phyloP scores from a whole-genome alignment of 2,797 vertebrate genomes.

The Macrochelys suwanniensis region DNA sequence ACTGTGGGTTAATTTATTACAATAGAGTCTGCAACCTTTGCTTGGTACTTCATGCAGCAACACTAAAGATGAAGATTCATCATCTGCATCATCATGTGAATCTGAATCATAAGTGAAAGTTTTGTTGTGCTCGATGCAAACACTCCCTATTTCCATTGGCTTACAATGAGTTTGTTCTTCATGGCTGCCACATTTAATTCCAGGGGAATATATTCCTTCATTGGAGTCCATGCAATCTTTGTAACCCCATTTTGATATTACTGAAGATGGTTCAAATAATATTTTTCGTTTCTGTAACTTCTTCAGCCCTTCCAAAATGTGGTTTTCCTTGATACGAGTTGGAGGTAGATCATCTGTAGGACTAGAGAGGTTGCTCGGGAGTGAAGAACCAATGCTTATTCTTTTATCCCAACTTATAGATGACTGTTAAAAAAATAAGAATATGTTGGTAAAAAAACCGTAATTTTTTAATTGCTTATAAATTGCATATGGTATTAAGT shows the following conservation, averaged over 20 bases:
- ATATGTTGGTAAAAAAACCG: neutral
- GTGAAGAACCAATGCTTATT: conserved; percentile 88
- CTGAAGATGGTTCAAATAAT: conserved; percentile 84
- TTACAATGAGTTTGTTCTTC: conserved; percentile 78
- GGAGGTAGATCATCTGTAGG: conserved; percentile 88
- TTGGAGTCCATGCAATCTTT: conserved; percentile 98
- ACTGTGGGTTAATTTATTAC: conserved; percentile 87
- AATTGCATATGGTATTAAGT: neutral
- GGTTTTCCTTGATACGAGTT: conserved; percentile 90
- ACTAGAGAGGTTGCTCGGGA: conserved; percentile 88
- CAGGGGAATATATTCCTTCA: conserved; percentile 95
- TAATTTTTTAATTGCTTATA: conserved; percentile 1
- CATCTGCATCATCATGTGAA: conserved; percentile 85
- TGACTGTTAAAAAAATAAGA: conserved; percentile 77
- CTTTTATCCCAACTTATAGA: conserved; percentile 92
- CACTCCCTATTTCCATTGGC: conserved; percentile 53
- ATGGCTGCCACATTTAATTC: conserved; percentile 85
- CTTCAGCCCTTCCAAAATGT: conserved; percentile 91
- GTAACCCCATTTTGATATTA: conserved; percentile 89
- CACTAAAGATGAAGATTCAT: conserved; percentile 82
- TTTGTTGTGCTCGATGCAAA: conserved; percentile 75
- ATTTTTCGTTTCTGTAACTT: conserved; percentile 90
- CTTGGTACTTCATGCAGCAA: conserved; percentile 80
- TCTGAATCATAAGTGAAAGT: conserved; percentile 88
- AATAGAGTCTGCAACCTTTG: conserved; percentile 81